Percentiles rank a stretch among this genome's conserved stretches.
These are phyloP conservation scores for Centropus bengalensis DNA, from an alignment of 2,113 vertebrate species.

Conservation along the genomic window DNA sequence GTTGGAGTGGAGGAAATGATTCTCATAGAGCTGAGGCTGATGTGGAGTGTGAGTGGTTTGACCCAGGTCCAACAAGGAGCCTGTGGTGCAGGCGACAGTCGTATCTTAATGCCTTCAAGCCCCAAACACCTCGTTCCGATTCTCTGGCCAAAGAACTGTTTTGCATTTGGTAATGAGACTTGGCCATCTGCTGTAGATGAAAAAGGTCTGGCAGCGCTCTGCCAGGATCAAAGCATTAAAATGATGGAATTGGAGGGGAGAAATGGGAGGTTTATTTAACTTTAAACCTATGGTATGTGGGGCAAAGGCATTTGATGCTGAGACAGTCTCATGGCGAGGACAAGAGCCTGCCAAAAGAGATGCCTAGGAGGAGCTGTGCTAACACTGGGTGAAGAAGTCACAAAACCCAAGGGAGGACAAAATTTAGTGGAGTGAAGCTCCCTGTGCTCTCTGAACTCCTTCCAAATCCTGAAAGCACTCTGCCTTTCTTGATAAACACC, in stretches of 20 bases:
- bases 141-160: neutral
- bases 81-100: neutral
- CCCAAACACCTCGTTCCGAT: neutral
- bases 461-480: slow-evolving; percentile 3
- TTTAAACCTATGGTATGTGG: neutral
- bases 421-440: neutral
- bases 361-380: neutral
- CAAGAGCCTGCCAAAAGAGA: neutral
- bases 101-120: neutral
- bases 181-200: neutral
- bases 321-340: neutral
- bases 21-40: neutral
- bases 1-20: neutral
- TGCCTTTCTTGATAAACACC: slow-evolving; percentile 48
- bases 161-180: neutral
- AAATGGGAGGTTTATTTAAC: slow-evolving; percentile 1
- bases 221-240: neutral
- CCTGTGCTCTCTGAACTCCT: slow-evolving; percentile 24
- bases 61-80: neutral
- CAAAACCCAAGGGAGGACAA: neutral
- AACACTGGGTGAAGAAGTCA: neutral
- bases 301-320: neutral
- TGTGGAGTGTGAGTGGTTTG: neutral
- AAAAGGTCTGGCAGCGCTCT: neutral
- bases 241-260: neutral